phyloP scores from a whole-genome alignment of 2,113 vertebrate genomes.

The Pseudopodoces humilis region DNA sequence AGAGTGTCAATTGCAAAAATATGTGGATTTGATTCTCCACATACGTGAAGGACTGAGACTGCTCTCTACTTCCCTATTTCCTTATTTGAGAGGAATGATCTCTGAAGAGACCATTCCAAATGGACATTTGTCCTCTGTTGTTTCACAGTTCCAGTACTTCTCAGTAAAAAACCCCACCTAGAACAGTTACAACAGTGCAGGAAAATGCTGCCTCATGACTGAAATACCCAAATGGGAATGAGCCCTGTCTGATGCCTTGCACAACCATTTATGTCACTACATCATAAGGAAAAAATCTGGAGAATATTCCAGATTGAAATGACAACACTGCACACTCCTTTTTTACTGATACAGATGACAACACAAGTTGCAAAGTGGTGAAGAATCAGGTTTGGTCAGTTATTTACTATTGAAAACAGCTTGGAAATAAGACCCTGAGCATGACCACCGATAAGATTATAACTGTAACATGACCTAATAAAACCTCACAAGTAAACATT shows the following conservation, averaged over 20 bases:
- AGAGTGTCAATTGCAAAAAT: neutral
- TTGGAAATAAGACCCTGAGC: neutral
- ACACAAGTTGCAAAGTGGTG: neutral
- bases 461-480: neutral
- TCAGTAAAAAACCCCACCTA: neutral
- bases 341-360: neutral
- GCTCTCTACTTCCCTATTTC: neutral
- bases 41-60: neutral
- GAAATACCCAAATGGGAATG: neutral
- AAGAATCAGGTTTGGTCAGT: neutral
- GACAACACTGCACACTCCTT: neutral
- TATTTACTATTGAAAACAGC: neutral
- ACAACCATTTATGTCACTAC: neutral
- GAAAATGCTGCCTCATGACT: neutral
- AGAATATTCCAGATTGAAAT: neutral
- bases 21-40: neutral
- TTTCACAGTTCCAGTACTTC: neutral
- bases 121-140: neutral
- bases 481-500: constrained; percentile 17
- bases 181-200: neutral
- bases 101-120: neutral
- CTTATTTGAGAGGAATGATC: neutral
- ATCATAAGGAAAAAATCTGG: neutral
- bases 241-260: neutral
- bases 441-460: neutral